These are phyloP conservation scores for Corydoras maculifer DNA, from an alignment of 2,113 vertebrate species.

Conservation along the genomic window DNA sequence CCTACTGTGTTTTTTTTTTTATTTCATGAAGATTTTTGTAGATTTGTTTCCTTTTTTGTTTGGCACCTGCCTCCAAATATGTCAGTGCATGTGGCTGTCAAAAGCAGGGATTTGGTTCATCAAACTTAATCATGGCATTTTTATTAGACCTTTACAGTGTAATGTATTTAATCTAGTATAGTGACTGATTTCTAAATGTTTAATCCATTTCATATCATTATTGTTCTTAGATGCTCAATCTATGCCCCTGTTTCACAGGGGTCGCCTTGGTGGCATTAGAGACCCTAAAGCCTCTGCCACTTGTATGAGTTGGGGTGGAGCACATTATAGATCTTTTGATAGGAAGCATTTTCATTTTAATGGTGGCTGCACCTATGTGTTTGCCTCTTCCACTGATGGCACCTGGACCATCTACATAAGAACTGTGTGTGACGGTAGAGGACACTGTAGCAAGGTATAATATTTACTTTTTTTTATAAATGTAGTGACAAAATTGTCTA, in stretches of 20 bases:
- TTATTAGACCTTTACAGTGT: too few species aligned
- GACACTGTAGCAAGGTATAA: conserved; percentile 67
- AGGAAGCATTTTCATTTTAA: conserved; percentile 76
- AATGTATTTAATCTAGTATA: too few species aligned
- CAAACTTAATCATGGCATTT: too few species aligned
- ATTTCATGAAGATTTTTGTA: too few species aligned
- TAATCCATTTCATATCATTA: not conserved
- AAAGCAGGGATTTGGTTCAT: too few species aligned
- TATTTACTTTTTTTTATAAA: not conserved
- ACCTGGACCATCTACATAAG: conserved; percentile 73
- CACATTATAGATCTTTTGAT: conserved; percentile 79
- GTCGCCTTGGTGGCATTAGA: conserved; percentile 50
- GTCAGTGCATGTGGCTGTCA: too few species aligned
- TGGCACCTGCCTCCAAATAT: too few species aligned
- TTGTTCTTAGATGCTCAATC: conserved; percentile 49
- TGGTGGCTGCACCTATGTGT: conserved; percentile 74
- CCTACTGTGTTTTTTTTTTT: too few species aligned
- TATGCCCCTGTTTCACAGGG: conserved; percentile 56
- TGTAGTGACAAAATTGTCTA: too few species aligned
- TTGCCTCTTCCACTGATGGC: conserved; percentile 69
- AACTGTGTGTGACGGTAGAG: conserved; percentile 49
- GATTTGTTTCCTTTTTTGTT: too few species aligned
- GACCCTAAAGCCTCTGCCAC: conserved; percentile 58
- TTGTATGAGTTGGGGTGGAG: conserved; percentile 79
- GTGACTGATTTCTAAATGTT: too few species aligned